phyloP scores from a whole-genome alignment of 2,888 invertebrate genomes.

The Schizaphis graminum region DNA sequence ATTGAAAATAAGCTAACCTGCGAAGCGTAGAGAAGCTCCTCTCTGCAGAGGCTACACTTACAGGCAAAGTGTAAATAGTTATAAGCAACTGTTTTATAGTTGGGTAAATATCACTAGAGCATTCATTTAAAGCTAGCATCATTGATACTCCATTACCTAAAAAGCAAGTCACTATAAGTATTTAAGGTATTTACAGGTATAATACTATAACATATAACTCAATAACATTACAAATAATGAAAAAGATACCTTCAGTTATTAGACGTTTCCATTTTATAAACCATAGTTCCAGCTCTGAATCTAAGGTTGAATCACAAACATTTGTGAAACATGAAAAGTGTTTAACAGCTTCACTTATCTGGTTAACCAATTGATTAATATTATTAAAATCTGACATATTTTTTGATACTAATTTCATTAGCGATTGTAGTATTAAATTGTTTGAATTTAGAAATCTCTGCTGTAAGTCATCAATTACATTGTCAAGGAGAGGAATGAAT shows the following conservation, averaged over 20 bases:
- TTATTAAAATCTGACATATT: background rate
- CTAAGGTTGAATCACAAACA: background rate
- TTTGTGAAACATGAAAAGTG: conserved; percentile 17
- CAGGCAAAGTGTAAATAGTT: too few species aligned
- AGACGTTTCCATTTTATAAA: conserved; percentile 7
- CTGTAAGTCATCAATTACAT: background rate
- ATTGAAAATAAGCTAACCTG: too few species aligned
- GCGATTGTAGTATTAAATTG: background rate
- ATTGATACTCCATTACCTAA: too few species aligned
- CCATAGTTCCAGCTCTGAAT: conserved; percentile 12
- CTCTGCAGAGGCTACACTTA: too few species aligned
- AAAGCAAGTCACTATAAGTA: background rate
- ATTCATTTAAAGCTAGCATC: too few species aligned
- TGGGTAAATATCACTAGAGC: background rate
- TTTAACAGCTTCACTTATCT: conserved; percentile 5
- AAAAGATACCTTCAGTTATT: background rate
- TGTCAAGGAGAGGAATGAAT: conserved; percentile 3
- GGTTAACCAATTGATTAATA: background rate
- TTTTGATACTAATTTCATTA: conserved; percentile 13
- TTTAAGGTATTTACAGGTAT: too few species aligned
- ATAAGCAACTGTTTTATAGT: too few species aligned
- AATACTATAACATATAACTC: too few species aligned
- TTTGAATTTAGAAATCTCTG: conserved; percentile 9
- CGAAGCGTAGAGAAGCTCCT: too few species aligned
- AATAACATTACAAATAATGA: background rate